phyloP scores from a whole-genome alignment of 1,140 invertebrate species.

The Saccostrea glomerata region DNA sequence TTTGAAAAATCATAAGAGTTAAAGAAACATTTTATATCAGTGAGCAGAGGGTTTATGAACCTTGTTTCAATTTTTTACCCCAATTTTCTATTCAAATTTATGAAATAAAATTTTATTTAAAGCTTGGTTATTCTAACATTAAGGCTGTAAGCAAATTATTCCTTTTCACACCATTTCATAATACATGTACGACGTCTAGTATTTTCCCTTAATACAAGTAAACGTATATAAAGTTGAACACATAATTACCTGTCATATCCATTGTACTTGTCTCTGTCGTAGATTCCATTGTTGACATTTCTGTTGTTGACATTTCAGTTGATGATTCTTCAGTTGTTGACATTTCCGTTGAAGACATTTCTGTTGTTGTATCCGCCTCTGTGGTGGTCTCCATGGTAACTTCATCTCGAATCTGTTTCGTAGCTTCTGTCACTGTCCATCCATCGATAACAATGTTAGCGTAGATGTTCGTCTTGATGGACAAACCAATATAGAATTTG shows the following conservation, averaged over 20 bases:
- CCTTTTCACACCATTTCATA: too few relatives aligned
- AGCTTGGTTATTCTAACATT: too few relatives aligned
- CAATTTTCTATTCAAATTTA: too few relatives aligned
- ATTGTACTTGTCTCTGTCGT: not conserved
- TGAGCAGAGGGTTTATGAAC: too few relatives aligned
- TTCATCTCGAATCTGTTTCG: slow-evolving; percentile 36
- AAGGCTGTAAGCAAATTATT: too few relatives aligned
- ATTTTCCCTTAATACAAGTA: not conserved
- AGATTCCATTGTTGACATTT: not conserved
- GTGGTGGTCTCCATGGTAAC: slow-evolving; percentile 44
- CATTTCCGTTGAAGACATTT: slow-evolving; percentile 47
- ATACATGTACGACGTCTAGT: too few relatives aligned
- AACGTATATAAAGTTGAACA: not conserved
- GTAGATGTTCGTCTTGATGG: slow-evolving; percentile 12
- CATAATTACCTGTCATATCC: not conserved
- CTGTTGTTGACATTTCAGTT: slow-evolving; percentile 45
- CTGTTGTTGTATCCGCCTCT: slow-evolving; percentile 50
- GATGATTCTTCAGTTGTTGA: slow-evolving; percentile 44
- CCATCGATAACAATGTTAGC: slow-evolving; percentile 47
- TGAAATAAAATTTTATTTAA: too few relatives aligned
- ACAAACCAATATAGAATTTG: slow-evolving; percentile 43
- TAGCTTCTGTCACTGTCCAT: slow-evolving; percentile 44
- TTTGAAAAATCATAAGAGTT: too few relatives aligned
- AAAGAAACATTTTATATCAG: too few relatives aligned
- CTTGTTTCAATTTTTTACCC: too few relatives aligned